Evolutionary conservation across 1,140 invertebrate species (phyloP).

Genomic region (Euborellia annulipes): DNA sequence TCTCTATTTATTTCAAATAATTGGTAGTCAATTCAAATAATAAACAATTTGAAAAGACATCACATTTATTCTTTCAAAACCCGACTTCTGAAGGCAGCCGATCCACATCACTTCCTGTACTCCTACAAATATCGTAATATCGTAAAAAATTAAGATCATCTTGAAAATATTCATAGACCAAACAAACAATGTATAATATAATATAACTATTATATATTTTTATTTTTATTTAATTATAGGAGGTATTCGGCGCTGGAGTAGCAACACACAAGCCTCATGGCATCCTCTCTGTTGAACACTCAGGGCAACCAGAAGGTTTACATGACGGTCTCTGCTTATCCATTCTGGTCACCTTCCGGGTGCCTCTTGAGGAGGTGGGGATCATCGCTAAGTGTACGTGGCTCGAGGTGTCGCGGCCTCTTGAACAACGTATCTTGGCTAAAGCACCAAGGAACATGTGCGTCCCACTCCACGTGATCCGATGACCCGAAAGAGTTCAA

Average conservation of each 20-base stretch:
- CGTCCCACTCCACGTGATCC: constrained; percentile 63
- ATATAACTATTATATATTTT: neutral
- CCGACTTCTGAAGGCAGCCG: too few relatives aligned
- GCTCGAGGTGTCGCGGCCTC: constrained; percentile 55
- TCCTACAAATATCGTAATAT: too few relatives aligned
- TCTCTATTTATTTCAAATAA: too few relatives aligned
- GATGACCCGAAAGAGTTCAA: constrained; percentile 36
- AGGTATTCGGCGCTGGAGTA: constrained; percentile 75
- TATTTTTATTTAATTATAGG: constrained; percentile 27
- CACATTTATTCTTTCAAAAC: too few relatives aligned
- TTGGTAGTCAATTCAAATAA: too few relatives aligned
- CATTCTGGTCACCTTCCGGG: constrained; percentile 66
- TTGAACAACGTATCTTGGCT: constrained; percentile 49
- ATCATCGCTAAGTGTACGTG: constrained; percentile 77
- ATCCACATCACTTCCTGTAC: too few relatives aligned
- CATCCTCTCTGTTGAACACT: constrained; percentile 45
- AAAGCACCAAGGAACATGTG: constrained; percentile 59
- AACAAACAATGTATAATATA: neutral
- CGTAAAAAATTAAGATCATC: neutral
- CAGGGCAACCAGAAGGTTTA: constrained; percentile 31
- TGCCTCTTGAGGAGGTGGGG: constrained; percentile 67
- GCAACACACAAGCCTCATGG: constrained; percentile 74
- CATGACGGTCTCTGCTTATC: constrained; percentile 70
- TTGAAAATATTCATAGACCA: too few relatives aligned
- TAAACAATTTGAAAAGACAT: too few relatives aligned